A percentile compares a stretch with the other conserved stretches of the same genome.
Conservation (phyloP, 53 echinoderm and acorn worm genomes). For the Temnopleurus reevesii region DNA sequence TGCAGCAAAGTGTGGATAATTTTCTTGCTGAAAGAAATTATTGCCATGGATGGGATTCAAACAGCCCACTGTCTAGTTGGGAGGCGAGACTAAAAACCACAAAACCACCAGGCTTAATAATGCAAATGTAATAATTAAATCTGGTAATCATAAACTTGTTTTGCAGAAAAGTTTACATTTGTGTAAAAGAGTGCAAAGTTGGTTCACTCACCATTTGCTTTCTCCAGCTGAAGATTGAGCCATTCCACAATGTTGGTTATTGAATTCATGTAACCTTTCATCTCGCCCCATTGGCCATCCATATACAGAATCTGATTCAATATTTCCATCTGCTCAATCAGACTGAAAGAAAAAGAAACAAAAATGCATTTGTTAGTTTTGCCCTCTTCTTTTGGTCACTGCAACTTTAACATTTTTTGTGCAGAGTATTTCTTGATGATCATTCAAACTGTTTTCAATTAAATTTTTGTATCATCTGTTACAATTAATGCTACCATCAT, state of each 20-base stretch:
- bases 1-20: no score
- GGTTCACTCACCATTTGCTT: slow-evolving; percentile 49
- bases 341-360: neutral
- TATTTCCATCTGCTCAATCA: slow-evolving; percentile 42
- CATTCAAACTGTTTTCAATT: neutral
- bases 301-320: slow-evolving; percentile 57
- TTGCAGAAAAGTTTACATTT: neutral
- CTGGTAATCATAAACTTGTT: no score
- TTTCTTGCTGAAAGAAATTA: no score
- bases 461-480: neutral
- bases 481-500: neutral
- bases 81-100: no score
- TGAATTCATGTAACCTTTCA: slow-evolving; percentile 61
- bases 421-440: no score
- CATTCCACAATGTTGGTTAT: slow-evolving; percentile 54
- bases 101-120: no score
- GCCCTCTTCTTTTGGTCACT: neutral
- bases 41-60: no score
- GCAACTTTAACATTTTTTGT: no score
- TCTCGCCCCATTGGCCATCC: slow-evolving; percentile 53
- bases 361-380: neutral
- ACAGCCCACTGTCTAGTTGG: no score
- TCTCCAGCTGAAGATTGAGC: slow-evolving; percentile 60
- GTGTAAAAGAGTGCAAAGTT: neutral
- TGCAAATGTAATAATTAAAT: no score